Conservation (phyloP, 2,888 invertebrate species). For the Hipparchia semele region DNA sequence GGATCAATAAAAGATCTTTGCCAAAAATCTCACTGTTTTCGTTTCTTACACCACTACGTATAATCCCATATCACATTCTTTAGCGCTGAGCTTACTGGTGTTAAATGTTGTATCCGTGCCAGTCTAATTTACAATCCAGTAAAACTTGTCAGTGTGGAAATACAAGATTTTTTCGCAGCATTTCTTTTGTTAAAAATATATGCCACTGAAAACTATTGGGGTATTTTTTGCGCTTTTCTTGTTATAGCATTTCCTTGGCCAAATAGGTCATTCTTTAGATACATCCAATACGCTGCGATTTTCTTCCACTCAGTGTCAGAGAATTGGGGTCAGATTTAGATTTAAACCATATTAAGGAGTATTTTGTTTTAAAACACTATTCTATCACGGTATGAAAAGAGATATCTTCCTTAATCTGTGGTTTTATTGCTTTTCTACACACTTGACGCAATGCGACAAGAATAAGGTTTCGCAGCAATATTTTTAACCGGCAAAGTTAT, state of each 20-base stretch:
- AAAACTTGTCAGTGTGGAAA: conserved; percentile 17
- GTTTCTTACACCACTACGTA: not conserved
- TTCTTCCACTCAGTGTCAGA: conserved; percentile 29
- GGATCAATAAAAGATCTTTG: not conserved
- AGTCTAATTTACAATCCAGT: conserved; percentile 11
- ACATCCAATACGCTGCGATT: conserved; percentile 35
- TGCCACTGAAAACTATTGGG: conserved; percentile 4
- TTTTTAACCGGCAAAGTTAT: too few relatives aligned
- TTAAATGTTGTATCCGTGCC: conserved; percentile 17
- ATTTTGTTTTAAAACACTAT: not conserved
- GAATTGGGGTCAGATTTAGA: conserved; percentile 57
- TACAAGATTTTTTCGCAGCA: not conserved
- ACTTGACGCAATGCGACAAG: too few relatives aligned
- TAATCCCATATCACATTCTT: not conserved
- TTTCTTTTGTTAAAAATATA: conserved; percentile 11
- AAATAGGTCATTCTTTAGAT: conserved; percentile 35
- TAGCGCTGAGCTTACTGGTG: conserved; percentile 1
- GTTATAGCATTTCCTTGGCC: conserved; percentile 26
- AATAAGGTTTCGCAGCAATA: too few relatives aligned
- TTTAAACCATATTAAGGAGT: conserved; percentile 34
- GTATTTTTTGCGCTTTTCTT: conserved; percentile 12
- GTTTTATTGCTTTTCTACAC: not conserved
- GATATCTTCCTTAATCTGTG: too few relatives aligned
- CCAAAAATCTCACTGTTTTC: not conserved
- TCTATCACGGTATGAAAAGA: too few relatives aligned